Base-by-base conservation (phyloP, 2,797 vertebrate genomes). In the Eupleurogrammus muticus region DNA sequence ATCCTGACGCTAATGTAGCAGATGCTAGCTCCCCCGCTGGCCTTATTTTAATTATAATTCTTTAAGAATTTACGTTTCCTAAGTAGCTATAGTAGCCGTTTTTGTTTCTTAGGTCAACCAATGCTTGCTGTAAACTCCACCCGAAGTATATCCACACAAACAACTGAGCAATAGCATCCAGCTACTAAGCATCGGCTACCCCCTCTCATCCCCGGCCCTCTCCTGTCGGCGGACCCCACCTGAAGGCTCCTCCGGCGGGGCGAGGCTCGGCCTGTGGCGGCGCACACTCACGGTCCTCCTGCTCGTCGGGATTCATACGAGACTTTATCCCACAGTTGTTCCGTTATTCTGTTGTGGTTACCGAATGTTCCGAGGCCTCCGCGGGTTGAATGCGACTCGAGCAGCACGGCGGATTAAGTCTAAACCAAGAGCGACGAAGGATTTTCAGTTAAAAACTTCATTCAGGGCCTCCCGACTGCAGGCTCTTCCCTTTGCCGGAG, bases 221-320 rank as follows among this genome's bases (percentile, higher is more conserved):
- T 85, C 87, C 86, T 85, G 16, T 5, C 0, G 4, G 63, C 77
- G 12, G 73, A 61, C 93, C 86, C 86, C 86, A 93, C 93, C 92
- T 93, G 35, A 87, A 81, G 51, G 85, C 6, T 89, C 78, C 90
- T 92, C 84, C 85, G 57, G 82, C 82, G 44, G 91, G 90, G 90
- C 86, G 90, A 14, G 73, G 84, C 85, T 93, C 88, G 90, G 94
- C 94, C 94, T 94, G 93, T 90, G 93, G 91, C 92, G 93, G 91
- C 93, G 93, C 88, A 94, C 94, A 94, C 94, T 94, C 92, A 93
- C 93, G 92, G 90, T 93, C 92, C 91, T 92, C 88, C 87, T 93
- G 84, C 92, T 93, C 89, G 82, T 94, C 94, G 92, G 94, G 59
- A 94, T 93, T 94, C 93, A 94, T 94, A 92, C 94, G 94, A 93